Base-by-base conservation (phyloP, 2,797 vertebrate species). In the Anabas testudineus region DNA sequence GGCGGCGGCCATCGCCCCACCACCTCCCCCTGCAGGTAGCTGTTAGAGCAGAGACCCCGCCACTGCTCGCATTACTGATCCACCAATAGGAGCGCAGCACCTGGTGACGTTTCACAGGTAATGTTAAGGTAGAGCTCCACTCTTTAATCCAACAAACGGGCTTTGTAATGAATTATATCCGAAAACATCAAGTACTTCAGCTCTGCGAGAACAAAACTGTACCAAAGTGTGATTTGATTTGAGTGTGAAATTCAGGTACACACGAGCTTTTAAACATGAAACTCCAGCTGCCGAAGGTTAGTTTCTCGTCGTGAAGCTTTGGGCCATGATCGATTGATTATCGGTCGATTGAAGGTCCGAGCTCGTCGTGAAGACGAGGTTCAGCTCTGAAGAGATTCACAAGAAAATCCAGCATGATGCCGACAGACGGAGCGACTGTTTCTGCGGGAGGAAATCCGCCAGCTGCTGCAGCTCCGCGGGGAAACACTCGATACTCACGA, bases 1-100 rank as follows among this genome's bases (percentile, higher is more conserved):
- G 63, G 71, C 64, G 39, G 66, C 21, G 0, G 55, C 72, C 70
- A 83, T 83, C 41, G 26, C 26, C 26, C 26, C 26, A n/a, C 15
- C 39, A 16, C 5, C 36, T 19, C 63, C 62, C 85, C 75, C 70
- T 85, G 30, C 41, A 30, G 76, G 49, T 28, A 45, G 18, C 48
- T 63, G 57, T 61, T 7, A 53, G 8, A 14, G 30, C 37, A 1
- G 2, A 21, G 10, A 13, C 14, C 30, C 69, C 43, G 34, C 9
- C n/a, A 2, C 16, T 13, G 21, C 10, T 15, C 37, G 1, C 67
- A 32, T 52, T 0, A 36, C 3, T 14, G n/a, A 53, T 36, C 12
- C 32, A 37, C 59, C 43, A 48, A 62, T 46, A 10, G 30, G 24
- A 48, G 16, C 21, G 18, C 32, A 21, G 48, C 22, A 13, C 36